Base-by-base conservation (phyloP, 2,797 vertebrate genomes). In the Aldrovandia affinis region DNA sequence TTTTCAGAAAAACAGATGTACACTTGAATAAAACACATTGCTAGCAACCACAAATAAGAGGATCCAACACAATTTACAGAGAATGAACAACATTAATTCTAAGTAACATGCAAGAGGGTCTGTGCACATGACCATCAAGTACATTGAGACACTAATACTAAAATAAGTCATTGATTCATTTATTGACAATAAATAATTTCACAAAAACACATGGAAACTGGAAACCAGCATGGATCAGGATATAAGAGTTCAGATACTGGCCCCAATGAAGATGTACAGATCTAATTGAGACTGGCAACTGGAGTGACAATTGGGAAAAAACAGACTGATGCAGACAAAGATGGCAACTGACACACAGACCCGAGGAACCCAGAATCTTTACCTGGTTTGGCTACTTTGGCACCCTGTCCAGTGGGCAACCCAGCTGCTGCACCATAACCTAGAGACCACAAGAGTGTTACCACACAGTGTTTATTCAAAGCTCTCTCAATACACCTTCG, bases 341-440 rank as follows among this genome's bases (percentile, higher is more conserved):
- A 83, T 28, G 70, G n/a, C 47, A 30, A 63, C 22, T 65, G 0
- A 52, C 68, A 75, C 47, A 75, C 65, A 59, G 50, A 10, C 2
- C 28, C 61, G 54, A 20, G 30, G n/a, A n/a, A n/a, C 9, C 30
- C 33, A 20, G n/a, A n/a, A n/a, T n/a, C n/a, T 84, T 87, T 88
- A 88, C 84, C 84, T 33, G 59, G 59, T 61, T 61, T 61, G 59
- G 59, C 83, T 86, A 63, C 42, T 20, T 84, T 83, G 78, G 78
- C 44, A 50, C 81, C 65, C 3, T 79, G 54, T 68, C 83, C 83
- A 73, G 50, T 83, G 78, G 44, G 42, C 52, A 85, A 25, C 30
- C 81, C 80, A 15, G 81, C 47, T 22, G 63, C 83, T 44, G 55
- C 12, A 10, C 55, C 50, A 50, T 81, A 84, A 82, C 84, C 79